These are phyloP conservation scores for Campopleginae sp. DNA, from an alignment of 2,888 invertebrate species.

Conservation along the genomic window DNA sequence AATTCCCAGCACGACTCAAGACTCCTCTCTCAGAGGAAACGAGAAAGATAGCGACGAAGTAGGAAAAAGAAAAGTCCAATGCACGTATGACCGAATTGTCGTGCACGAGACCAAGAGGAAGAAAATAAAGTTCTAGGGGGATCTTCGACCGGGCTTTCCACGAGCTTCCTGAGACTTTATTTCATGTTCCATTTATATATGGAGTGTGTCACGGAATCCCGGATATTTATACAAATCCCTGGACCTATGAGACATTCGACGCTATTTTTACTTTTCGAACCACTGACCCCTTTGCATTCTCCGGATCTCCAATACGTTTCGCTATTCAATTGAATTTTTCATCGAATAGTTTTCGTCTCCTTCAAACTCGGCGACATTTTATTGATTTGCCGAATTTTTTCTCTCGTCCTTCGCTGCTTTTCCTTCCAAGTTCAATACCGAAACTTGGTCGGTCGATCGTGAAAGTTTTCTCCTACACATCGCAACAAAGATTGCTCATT, in stretches of 20 bases:
- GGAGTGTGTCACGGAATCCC: background rate
- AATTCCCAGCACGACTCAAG: slow-evolving; percentile 54
- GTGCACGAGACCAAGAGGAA: slow-evolving; percentile 11
- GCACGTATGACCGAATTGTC: slow-evolving; percentile 54
- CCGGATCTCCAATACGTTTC: background rate
- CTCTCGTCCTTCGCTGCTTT: background rate
- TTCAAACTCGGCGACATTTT: background rate
- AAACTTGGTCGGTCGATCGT: background rate
- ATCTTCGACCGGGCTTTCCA: slow-evolving; percentile 42
- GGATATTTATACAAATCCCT: background rate
- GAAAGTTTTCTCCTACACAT: background rate
- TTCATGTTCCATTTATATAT: slow-evolving; percentile 15
- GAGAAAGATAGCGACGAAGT: slow-evolving; percentile 22
- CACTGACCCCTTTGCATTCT: background rate
- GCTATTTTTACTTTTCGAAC: background rate
- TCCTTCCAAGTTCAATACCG: background rate
- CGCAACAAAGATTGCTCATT: background rate
- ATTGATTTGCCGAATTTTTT: background rate
- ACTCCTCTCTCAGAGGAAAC: slow-evolving; percentile 35
- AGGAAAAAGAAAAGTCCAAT: slow-evolving; percentile 18
- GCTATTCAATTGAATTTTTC: background rate
- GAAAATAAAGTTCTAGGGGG: slow-evolving; percentile 24
- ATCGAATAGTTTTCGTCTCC: background rate
- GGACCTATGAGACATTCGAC: background rate
- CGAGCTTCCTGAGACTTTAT: slow-evolving; percentile 37